These are phyloP conservation scores for Australoheros scitulus DNA, from an alignment of 2,113 vertebrate species.

Conservation along the genomic window DNA sequence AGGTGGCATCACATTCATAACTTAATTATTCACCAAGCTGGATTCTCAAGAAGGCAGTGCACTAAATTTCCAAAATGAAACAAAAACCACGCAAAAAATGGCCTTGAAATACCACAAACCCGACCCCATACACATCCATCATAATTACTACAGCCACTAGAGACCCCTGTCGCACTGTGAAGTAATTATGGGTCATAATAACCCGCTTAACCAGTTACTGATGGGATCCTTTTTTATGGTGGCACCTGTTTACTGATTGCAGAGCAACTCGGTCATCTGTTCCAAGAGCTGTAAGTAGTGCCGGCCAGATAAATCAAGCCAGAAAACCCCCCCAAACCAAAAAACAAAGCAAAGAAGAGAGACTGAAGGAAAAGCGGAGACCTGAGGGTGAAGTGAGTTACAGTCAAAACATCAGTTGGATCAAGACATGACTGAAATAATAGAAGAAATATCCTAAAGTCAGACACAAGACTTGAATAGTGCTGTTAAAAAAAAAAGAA, in stretches of 20 bases:
- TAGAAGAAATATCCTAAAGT: not conserved
- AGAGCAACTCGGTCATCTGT: not conserved
- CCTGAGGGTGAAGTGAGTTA: not conserved
- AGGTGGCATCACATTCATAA: not conserved
- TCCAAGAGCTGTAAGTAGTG: not conserved
- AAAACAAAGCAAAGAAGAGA: not conserved
- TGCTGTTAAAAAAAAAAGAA: not conserved
- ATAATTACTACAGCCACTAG: not conserved
- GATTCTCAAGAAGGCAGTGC: not conserved
- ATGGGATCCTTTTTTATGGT: not conserved
- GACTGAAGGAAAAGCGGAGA: not conserved
- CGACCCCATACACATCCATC: not conserved
- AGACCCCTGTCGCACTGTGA: not conserved
- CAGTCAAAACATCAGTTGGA: slow-evolving; percentile 3
- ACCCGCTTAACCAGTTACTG: not conserved
- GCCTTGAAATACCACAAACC: not conserved
- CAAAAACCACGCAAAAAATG: not conserved
- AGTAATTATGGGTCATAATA: not conserved
- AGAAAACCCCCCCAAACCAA: not conserved
- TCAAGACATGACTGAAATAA: not conserved
- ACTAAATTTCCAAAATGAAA: not conserved
- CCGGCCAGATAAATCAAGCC: not conserved
- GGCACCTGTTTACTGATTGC: not conserved
- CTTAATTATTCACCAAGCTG: not conserved
- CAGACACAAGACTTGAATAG: not conserved